Evolutionary conservation across 2,113 vertebrate genomes (phyloP), one percentile per base, ranked within the genome.

Genomic region (Euleptes europaea): DNA sequence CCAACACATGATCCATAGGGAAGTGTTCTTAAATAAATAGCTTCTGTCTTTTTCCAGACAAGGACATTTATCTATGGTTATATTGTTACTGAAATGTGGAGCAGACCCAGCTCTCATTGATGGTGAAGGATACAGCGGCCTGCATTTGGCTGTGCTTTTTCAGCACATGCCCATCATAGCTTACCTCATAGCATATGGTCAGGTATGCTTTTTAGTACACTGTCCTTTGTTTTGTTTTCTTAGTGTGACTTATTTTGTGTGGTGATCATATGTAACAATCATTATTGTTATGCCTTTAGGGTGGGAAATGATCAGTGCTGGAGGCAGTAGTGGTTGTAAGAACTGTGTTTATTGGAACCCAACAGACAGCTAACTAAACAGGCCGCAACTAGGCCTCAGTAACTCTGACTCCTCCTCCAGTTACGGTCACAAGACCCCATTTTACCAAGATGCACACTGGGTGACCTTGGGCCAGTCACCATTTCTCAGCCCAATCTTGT

Each of bases 111-210:
- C 95, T 69, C 91, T 99, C 21, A 96, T 98, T 9, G 99, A 99
- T 40, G 97, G 98, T 70, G 99, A 99, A 92, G 99, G 98, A 76
- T 99, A 98, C 94, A 96, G 96, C 0, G 93, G 97, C 81, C 95
- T 99, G 72, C 99, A 99, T 84, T 96, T 99, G 69, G 98, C 99
- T 76, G 97, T 99, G 84, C 96, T 99, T 85, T 99, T 99, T 93
- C 99, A 99, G 17, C 98, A 99, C 92, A 96, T 99, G 97, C 97
- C 98, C 82, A 95, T 99, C 35, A 95, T 99, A 63, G 98, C 98
- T 12, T 99, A 99, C 92, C 97, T 99, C 26, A 95, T 99, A 95
- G 96, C 98, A 9, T 98, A 98, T 91, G 97, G 97, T 90, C 97
- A 99, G 97, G 98, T 99, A 92, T 75, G 96, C 93, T 86, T 79